Evolutionary conservation across 2,113 vertebrate genomes (phyloP), one percentile per base, ranked within the genome.

Genomic region (Dissostichus mawsoni): DNA sequence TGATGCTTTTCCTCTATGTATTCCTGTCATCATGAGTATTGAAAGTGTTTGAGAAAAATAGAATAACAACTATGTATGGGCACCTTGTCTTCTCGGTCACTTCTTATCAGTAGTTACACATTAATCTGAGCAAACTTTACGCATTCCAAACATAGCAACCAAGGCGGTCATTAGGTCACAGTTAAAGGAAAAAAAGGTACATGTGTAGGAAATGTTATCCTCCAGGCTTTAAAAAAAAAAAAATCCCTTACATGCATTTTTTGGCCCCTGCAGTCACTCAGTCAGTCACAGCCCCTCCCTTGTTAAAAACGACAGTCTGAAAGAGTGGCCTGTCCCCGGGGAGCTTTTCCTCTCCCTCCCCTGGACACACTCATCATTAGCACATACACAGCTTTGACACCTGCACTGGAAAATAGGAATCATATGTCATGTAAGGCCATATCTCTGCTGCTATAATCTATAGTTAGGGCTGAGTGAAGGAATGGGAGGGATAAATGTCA

Each of bases 341-440:
- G 85, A 72, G 77, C 69, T 57, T 80, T 86, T 78, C 86, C 78
- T 71, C 59, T 13, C 66, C 36, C 76, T 55, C 69, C 73, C 81
- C 66, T 66, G 86, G 84, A 81, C 86, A 53, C 81, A 86, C 85
- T 89, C 81, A 83, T 91, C 90, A 92, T 87, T 66, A 87, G 70
- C 79, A 63, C 86, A 81, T 53, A 58, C 85, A 78, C 86, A 8
- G 87, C 87, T 85, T 79, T 85, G 89, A 94, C 92, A 94, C 92
- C 90, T 91, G 83, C 44, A 0, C 87, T 48, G 82, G 79, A 83
- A 84, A 90, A 90, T 78, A 75, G 79, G 81, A 82, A 67, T 88
- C 82, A 73, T 94, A 74, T 58, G 61, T 94, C 91, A 87, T 44
- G 67, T 52, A 52, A 41, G 81, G 65, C 92, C 87, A 88, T 92